Evolutionary conservation across 2,113 vertebrate species (phyloP).

Genomic region (Baryphthengus martii): DNA sequence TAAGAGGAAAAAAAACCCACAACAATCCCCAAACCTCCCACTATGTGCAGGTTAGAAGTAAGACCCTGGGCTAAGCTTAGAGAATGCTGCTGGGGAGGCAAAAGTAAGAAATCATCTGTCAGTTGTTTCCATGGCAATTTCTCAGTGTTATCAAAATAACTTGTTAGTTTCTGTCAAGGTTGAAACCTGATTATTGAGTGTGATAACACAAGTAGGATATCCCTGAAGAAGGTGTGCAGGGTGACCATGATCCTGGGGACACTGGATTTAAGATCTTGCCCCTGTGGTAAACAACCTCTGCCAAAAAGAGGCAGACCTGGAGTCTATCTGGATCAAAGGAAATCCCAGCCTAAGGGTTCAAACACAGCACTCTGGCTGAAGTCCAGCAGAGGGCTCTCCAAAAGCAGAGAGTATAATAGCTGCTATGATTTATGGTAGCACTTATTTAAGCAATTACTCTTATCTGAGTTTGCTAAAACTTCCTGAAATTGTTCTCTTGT

Average conservation of each 20-base stretch:
- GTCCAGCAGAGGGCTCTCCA: conserved; percentile 2
- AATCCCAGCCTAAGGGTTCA: not conserved
- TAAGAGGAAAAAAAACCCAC: not conserved
- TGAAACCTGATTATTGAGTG: not conserved
- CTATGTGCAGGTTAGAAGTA: not conserved
- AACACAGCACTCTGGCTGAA: not conserved
- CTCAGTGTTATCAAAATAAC: not conserved
- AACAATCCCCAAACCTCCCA: not conserved
- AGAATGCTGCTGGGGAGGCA: not conserved
- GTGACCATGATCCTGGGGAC: not conserved
- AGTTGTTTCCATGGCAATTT: not conserved
- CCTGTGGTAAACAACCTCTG: not conserved
- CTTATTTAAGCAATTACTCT: conserved; percentile 47
- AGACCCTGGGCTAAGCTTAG: not conserved
- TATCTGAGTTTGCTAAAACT: conserved; percentile 45
- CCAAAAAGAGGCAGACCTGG: not conserved
- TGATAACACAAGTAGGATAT: not conserved
- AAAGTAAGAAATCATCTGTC: not conserved
- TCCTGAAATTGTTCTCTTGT: conserved; percentile 50
- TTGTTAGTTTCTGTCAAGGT: not conserved
- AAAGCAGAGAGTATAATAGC: not conserved
- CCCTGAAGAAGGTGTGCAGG: not conserved
- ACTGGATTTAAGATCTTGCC: not conserved
- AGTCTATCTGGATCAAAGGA: not conserved
- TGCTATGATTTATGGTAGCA: conserved; percentile 17